phyloP scores from a whole-genome alignment of 2,797 vertebrate species.

The Tolypeutes matacus region DNA sequence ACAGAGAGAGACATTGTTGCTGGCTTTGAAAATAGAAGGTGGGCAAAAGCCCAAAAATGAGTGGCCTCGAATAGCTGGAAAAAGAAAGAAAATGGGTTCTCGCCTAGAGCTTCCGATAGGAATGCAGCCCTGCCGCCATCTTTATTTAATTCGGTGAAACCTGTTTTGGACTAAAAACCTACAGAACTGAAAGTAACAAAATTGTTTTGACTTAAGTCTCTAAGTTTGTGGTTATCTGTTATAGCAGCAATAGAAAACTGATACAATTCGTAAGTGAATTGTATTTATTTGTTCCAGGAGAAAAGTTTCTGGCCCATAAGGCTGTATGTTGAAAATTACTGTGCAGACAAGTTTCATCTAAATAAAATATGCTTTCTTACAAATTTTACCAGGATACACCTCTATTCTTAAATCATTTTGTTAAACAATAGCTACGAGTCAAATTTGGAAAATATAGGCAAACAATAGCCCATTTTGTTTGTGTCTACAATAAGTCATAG shows the following conservation, averaged over 20 bases:
- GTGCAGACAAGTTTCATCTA: neutral
- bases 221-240: neutral
- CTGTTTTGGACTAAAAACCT: neutral
- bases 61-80: neutral
- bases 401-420: neutral
- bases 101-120: neutral
- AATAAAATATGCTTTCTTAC: neutral
- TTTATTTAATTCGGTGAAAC: neutral
- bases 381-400: neutral
- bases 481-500: neutral
- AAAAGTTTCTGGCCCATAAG: neutral
- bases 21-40: neutral
- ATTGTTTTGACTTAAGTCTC: neutral
- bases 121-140: neutral
- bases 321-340: neutral
- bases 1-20: fast-evolving
- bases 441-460: neutral
- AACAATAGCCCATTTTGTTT: neutral
- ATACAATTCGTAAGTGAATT: neutral
- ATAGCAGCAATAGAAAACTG: neutral
- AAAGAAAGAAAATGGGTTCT: neutral
- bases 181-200: neutral
- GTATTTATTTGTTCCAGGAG: neutral
- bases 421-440: neutral
- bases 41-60: fast-evolving